Conservation (phyloP, 2,113 vertebrate genomes). For the Octodon degus region DNA sequence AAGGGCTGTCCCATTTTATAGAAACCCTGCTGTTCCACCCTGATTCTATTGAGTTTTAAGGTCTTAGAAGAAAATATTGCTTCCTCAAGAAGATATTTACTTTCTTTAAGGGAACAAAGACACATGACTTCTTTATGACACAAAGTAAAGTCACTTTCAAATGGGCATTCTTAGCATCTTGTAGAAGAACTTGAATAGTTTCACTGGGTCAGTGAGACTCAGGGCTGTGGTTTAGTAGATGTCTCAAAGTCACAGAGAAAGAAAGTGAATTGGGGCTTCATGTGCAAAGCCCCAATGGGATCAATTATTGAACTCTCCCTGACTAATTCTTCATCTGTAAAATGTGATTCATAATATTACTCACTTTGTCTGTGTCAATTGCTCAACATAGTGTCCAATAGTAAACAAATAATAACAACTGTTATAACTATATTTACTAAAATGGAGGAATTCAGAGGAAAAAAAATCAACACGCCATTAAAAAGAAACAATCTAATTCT, state of each 20-base stretch:
- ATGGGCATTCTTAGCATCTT: neutral
- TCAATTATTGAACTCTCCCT: neutral
- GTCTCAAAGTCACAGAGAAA: neutral
- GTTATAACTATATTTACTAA: neutral
- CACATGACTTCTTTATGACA: slow-evolving; percentile 19
- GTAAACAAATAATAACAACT: slow-evolving; percentile 28
- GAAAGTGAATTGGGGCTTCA: neutral
- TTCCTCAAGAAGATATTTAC: neutral
- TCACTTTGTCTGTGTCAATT: slow-evolving; percentile 35
- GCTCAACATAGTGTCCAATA: slow-evolving; percentile 25
- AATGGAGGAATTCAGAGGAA: slow-evolving; percentile 14
- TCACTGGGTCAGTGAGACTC: neutral
- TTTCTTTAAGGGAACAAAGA: slow-evolving; percentile 39
- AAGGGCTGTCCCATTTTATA: neutral
- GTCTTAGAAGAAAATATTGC: neutral
- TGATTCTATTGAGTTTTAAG: neutral
- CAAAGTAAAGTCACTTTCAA: neutral
- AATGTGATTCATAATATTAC: slow-evolving; percentile 23
- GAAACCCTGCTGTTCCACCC: neutral
- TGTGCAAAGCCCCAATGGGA: neutral
- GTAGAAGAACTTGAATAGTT: neutral
- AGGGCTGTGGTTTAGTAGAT: neutral
- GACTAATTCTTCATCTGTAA: slow-evolving; percentile 44
- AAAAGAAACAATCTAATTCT: slow-evolving; percentile 1
- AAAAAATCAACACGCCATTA: neutral